These are phyloP conservation scores for Sminthurides aquaticus DNA, from an alignment of 2,888 invertebrate species.

Conservation along the genomic window DNA sequence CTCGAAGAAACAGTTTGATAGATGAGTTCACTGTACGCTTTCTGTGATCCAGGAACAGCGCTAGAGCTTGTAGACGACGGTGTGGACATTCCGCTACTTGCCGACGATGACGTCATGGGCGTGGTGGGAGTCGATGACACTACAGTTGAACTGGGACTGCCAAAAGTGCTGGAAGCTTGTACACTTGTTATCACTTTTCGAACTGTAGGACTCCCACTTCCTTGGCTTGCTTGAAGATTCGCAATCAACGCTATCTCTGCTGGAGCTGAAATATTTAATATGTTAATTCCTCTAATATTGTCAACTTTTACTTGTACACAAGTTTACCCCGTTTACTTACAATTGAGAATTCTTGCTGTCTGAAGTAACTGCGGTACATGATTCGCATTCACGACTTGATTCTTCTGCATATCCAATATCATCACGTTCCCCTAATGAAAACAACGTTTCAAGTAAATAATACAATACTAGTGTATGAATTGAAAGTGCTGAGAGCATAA, in stretches of 20 bases:
- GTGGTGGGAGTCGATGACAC: conserved; percentile 8
- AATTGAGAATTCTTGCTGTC: conserved; percentile 36
- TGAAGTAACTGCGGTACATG: conserved; percentile 38
- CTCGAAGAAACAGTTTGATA: too few relatives aligned
- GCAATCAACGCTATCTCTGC: conserved; percentile 17
- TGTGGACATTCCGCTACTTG: too few relatives aligned
- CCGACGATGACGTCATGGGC: too few relatives aligned
- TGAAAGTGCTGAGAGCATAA: too few relatives aligned
- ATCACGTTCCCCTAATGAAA: conserved; percentile 33
- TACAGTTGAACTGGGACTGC: conserved; percentile 2
- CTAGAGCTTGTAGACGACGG: too few relatives aligned
- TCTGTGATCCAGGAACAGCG: too few relatives aligned
- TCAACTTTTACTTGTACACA: too few relatives aligned
- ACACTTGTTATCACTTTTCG: neutral
- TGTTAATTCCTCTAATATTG: too few relatives aligned
- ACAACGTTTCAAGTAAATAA: too few relatives aligned
- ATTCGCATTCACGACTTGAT: conserved; percentile 28
- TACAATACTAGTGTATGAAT: too few relatives aligned
- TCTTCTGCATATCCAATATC: conserved; percentile 39
- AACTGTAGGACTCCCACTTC: neutral
- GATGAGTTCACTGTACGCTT: too few relatives aligned
- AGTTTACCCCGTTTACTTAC: conserved; percentile 23
- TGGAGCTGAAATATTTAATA: conserved; percentile 12
- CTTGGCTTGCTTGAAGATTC: conserved; percentile 3
- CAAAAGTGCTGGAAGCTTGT: neutral